A percentile compares a stretch with the other conserved stretches of the same genome.
phyloP scores from a whole-genome alignment of 2,888 invertebrate genomes.

The Drosophila robusta region DNA sequence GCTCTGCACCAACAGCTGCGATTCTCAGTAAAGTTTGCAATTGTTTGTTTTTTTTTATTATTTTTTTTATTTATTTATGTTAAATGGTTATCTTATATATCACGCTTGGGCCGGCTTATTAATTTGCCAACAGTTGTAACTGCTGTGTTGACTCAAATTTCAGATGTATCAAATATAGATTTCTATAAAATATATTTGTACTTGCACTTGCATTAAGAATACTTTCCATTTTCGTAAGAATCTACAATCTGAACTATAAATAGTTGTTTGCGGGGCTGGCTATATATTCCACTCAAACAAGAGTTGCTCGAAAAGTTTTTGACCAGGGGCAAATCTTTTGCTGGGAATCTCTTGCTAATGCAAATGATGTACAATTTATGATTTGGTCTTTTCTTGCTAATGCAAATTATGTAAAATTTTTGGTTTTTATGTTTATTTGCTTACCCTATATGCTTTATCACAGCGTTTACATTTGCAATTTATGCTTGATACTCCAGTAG shows the following conservation, averaged over 20 bases:
- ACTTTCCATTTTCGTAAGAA: slow-evolving; percentile 76
- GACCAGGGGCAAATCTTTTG: slow-evolving; percentile 4
- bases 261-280: slow-evolving; percentile 49
- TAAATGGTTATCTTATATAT: neutral
- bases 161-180: neutral
- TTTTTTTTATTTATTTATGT: neutral
- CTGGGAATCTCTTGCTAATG: neutral
- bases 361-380: neutral
- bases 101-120: neutral
- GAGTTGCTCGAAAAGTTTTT: slow-evolving; percentile 58
- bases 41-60: slow-evolving; percentile 16
- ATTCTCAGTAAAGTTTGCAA: slow-evolving; percentile 1
- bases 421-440: slow-evolving; percentile 1
- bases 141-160: neutral
- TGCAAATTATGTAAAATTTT: neutral
- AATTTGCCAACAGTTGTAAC: neutral
- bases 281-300: slow-evolving; percentile 21
- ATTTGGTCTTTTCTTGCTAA: neutral
- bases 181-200: neutral
- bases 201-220: slow-evolving; percentile 17
- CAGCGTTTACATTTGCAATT: slow-evolving; percentile 24
- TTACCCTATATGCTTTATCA: slow-evolving; percentile 15
- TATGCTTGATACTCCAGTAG: slow-evolving; percentile 7
- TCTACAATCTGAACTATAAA: slow-evolving; percentile 60
- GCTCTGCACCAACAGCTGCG: slow-evolving; percentile 14